Evolutionary conservation across 1,140 invertebrate genomes (phyloP).

Genomic region (Euwallacea similis): DNA sequence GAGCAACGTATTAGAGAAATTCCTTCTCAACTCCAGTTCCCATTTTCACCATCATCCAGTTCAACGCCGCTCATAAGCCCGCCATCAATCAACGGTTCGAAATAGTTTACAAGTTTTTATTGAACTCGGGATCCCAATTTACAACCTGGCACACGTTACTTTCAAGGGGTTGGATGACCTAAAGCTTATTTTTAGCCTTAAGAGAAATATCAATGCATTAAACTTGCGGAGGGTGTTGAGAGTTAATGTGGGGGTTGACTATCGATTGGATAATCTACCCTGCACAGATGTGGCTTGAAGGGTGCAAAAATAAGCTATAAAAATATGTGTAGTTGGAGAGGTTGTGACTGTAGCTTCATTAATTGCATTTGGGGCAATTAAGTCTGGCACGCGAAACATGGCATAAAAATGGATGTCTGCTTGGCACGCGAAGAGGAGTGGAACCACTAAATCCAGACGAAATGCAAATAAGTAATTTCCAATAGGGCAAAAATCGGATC

Average conservation of each 20-base stretch:
- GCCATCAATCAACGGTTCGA: conserved; percentile 2
- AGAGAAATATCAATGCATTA: no score
- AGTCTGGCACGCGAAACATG: not conserved
- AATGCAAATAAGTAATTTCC: no score
- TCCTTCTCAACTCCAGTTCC: no score
- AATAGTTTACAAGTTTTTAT: not conserved
- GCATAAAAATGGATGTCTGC: not conserved
- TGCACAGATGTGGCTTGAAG: conserved; percentile 7
- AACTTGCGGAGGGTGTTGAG: no score
- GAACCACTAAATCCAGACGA: not conserved
- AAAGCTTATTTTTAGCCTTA: not conserved
- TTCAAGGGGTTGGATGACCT: not conserved
- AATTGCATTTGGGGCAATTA: not conserved
- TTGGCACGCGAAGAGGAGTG: not conserved
- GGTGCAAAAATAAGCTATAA: conserved; percentile 17
- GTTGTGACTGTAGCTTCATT: not conserved
- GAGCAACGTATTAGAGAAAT: no score
- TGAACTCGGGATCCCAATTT: not conserved
- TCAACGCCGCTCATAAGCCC: not conserved
- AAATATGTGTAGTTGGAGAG: not conserved
- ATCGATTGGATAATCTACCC: conserved; percentile 10
- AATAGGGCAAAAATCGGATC: no score
- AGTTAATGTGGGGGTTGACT: not conserved
- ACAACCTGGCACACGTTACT: not conserved
- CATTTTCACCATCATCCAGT: no score